Evolutionary conservation across 2,797 vertebrate species (phyloP).

Genomic region (Microctenopoma lineatum): DNA sequence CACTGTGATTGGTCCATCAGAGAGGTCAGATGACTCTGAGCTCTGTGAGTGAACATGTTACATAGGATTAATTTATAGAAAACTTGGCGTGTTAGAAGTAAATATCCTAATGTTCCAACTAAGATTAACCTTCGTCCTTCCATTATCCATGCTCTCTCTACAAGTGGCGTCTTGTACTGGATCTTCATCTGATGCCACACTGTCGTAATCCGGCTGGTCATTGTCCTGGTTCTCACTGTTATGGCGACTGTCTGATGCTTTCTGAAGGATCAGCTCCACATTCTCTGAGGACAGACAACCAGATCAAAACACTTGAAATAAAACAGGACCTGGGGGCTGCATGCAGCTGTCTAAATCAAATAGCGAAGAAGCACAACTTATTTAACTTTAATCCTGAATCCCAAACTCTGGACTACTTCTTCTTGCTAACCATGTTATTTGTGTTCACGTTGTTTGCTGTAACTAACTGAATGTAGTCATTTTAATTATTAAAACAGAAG

Average conservation of each 20-base stretch:
- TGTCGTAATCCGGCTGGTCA: constrained; percentile 98
- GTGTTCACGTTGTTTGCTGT: neutral
- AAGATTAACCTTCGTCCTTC: constrained; percentile 89
- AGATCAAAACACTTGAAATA: constrained; percentile 43
- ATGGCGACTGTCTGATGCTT: constrained; percentile 86
- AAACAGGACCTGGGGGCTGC: constrained; percentile 22
- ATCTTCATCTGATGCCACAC: constrained; percentile 97
- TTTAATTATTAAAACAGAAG: constrained; percentile 7
- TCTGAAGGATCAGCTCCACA: constrained; percentile 92
- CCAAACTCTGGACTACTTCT: constrained; percentile 2
- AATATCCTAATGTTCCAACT: neutral
- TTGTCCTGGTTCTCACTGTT: constrained; percentile 91
- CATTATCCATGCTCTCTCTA: constrained; percentile 87
- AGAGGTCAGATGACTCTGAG: constrained; percentile 94
- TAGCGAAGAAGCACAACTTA: neutral
- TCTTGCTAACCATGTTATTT: neutral
- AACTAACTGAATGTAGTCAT: constrained; percentile 3
- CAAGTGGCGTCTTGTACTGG: constrained; percentile 86
- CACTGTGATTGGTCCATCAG: constrained; percentile 95
- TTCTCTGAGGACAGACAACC: constrained; percentile 83
- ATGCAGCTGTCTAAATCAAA: constrained; percentile 24
- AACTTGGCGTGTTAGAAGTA: neutral
- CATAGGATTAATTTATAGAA: neutral
- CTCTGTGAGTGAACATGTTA: constrained; percentile 81
- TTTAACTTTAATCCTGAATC: constrained; percentile 10